A percentile compares a stretch with the other conserved stretches of the same genome.
phyloP scores from a whole-genome alignment of 2,113 vertebrate genomes.

The Hippoglossus stenolepis region DNA sequence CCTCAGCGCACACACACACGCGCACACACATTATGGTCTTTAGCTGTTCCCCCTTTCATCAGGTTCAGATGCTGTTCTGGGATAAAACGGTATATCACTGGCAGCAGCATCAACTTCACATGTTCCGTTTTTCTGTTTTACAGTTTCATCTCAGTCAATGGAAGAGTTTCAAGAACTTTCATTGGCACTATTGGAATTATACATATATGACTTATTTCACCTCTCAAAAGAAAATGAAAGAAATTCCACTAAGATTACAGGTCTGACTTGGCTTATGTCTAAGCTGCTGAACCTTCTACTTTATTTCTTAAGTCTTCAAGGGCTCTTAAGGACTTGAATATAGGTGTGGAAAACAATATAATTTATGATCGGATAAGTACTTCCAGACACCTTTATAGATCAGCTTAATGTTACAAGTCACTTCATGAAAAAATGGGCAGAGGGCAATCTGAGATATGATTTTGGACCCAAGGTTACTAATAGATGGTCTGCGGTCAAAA shows the following conservation, averaged over 20 bases:
- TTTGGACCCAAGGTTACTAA: not conserved
- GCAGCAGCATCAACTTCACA: slow-evolving; percentile 12
- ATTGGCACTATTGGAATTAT: slow-evolving; percentile 11
- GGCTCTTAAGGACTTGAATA: slow-evolving; percentile 20
- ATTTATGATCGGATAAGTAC: slow-evolving; percentile 12
- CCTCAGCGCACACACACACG: not conserved
- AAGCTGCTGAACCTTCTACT: slow-evolving; percentile 18
- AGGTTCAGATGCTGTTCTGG: not conserved
- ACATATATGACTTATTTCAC: slow-evolving; percentile 21
- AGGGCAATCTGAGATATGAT: not conserved
- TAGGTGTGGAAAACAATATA: not conserved
- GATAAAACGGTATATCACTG: not conserved
- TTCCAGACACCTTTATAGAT: slow-evolving; percentile 12
- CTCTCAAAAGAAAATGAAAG: slow-evolving; percentile 28
- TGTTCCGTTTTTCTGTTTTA: slow-evolving; percentile 1
- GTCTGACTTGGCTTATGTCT: slow-evolving; percentile 30
- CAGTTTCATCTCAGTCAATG: slow-evolving; percentile 6
- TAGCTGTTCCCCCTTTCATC: slow-evolving; percentile 3
- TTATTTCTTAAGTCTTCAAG: slow-evolving; percentile 33
- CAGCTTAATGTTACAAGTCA: slow-evolving; percentile 24
- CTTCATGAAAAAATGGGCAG: slow-evolving; percentile 14
- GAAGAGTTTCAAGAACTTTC: slow-evolving; percentile 23
- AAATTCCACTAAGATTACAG: slow-evolving; percentile 8
- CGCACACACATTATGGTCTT: not conserved
- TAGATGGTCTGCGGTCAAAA: not conserved